phyloP scores from a whole-genome alignment of 2,888 invertebrate genomes.

The Heliconius ismenius region DNA sequence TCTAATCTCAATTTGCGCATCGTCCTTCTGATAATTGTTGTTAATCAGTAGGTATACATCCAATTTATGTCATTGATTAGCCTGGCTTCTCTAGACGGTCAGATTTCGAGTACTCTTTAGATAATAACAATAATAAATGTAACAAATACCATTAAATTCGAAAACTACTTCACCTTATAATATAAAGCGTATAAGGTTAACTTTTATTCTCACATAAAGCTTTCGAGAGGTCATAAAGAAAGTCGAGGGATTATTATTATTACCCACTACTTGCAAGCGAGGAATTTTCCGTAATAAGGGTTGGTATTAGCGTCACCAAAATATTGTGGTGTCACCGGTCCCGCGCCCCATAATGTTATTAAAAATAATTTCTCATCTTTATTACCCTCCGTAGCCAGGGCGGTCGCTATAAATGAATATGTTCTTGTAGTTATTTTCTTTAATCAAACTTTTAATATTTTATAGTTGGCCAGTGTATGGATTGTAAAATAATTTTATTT shows the following conservation, averaged over 20 bases:
- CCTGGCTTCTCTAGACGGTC: slow-evolving; percentile 15
- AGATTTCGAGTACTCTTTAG: not conserved
- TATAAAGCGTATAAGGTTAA: slow-evolving; percentile 47
- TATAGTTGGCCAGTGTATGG: not conserved
- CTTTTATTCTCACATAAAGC: slow-evolving; percentile 64
- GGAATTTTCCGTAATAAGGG: slow-evolving; percentile 73
- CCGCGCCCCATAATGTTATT: slow-evolving; percentile 67
- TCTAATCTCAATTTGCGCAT: slow-evolving; percentile 26
- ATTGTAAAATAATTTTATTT: not conserved
- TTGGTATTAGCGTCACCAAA: slow-evolving; percentile 62
- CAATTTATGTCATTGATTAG: slow-evolving; percentile 29
- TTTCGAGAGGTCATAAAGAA: slow-evolving; percentile 67
- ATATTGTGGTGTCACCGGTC: slow-evolving; percentile 67
- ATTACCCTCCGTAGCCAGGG: slow-evolving; percentile 56
- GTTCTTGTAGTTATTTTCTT: slow-evolving; percentile 45
- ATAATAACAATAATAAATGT: not conserved
- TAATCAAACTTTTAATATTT: slow-evolving; percentile 5
- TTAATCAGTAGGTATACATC: slow-evolving; percentile 38
- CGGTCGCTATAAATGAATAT: slow-evolving; percentile 64
- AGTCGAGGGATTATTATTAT: slow-evolving; percentile 68
- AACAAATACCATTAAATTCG: slow-evolving; percentile 17
- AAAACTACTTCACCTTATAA: slow-evolving; percentile 17
- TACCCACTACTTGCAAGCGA: slow-evolving; percentile 60
- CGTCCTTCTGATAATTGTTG: slow-evolving; percentile 36
- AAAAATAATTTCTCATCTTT: slow-evolving; percentile 83